Evolutionary conservation across 2,113 vertebrate genomes (phyloP).

Genomic region (Rafetus swinhoei): DNA sequence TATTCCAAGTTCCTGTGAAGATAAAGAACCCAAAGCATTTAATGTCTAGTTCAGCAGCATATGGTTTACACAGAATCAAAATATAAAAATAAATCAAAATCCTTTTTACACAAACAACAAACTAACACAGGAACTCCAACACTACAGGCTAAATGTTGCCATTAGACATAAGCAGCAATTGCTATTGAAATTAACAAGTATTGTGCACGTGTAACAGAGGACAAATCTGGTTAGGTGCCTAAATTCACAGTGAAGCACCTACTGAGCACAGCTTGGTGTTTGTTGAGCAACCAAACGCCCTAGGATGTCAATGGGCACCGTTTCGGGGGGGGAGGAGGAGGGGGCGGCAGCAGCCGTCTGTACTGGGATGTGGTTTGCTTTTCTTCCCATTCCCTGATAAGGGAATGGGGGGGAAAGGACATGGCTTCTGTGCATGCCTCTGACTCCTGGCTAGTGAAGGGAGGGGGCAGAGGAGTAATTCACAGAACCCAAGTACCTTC

Average conservation of each 20-base stretch:
- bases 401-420: no score
- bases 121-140: not conserved
- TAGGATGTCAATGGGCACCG: not conserved
- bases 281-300: not conserved
- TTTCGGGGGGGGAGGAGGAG: not conserved
- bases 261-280: not conserved
- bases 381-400: no score
- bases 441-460: no score
- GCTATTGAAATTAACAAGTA: not conserved
- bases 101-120: not conserved
- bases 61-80: not conserved
- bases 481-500: no score
- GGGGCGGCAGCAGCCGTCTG: not conserved
- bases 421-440: no score
- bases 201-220: not conserved
- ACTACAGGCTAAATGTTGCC: not conserved
- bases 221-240: not conserved
- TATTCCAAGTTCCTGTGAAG: conserved; percentile 92
- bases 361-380: no score
- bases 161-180: not conserved
- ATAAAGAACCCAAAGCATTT: not conserved
- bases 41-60: not conserved
- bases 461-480: no score
- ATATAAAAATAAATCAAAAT: not conserved
- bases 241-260: not conserved